Percentiles rank a stretch among this genome's conserved stretches.
Conservation (phyloP, 2,797 vertebrate genomes). For the Coluber constrictor region DNA sequence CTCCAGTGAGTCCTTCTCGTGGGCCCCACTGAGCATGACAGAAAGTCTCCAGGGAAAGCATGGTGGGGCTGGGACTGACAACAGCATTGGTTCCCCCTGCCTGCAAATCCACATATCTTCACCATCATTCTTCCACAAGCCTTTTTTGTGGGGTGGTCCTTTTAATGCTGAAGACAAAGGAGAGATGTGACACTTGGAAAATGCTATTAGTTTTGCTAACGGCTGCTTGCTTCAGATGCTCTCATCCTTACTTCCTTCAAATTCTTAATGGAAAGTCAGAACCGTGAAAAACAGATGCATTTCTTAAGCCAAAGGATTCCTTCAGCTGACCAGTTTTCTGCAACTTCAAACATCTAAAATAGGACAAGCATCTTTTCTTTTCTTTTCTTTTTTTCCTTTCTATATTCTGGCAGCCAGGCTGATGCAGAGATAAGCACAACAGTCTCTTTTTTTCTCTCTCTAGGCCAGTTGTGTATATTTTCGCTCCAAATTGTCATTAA, state of each 20-base stretch:
- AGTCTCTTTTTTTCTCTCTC: background rate
- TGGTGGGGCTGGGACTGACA: fast-evolving
- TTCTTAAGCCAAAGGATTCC: background rate
- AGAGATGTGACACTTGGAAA: background rate
- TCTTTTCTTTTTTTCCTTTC: background rate
- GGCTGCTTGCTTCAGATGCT: background rate
- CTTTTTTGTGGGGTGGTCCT: slow-evolving; percentile 22
- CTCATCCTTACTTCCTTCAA: background rate
- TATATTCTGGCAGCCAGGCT: background rate
- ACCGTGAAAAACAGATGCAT: background rate
- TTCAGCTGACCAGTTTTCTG: background rate
- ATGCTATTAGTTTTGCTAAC: background rate
- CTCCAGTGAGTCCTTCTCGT: background rate
- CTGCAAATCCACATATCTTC: background rate
- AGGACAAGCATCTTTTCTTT: background rate
- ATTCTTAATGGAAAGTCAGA: background rate
- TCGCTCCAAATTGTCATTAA: background rate
- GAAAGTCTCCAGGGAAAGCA: background rate
- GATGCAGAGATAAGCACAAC: background rate
- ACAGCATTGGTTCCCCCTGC: fast-evolving
- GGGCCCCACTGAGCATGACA: fast-evolving
- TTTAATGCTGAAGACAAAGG: background rate
- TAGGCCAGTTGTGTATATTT: background rate
- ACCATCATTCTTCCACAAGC: slow-evolving; percentile 13
- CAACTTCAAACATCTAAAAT: background rate